phyloP scores from a whole-genome alignment of 1,140 invertebrate genomes.

The Odontomachus brunneus region DNA sequence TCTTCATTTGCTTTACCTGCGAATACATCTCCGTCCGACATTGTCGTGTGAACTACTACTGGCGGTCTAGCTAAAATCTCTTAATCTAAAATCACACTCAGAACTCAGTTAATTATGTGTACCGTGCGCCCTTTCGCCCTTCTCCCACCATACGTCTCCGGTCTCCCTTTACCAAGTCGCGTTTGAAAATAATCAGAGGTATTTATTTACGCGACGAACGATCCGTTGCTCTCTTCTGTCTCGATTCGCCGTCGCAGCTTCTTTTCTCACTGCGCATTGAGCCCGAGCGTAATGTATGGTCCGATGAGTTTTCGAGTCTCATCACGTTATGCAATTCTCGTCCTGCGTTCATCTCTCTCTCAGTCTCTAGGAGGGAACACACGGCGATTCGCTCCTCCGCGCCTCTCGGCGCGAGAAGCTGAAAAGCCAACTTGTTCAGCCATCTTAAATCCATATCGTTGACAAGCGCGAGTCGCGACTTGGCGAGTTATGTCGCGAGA shows the following conservation, averaged over 20 bases:
- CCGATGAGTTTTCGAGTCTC: not conserved
- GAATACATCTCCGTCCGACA: not conserved
- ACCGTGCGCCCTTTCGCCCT: slow-evolving; percentile 26
- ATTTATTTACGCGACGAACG: slow-evolving; percentile 36
- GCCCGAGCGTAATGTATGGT: slow-evolving; percentile 5
- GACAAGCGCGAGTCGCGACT: too few relatives aligned
- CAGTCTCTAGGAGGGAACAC: not conserved
- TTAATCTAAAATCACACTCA: slow-evolving; percentile 83
- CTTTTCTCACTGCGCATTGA: not conserved
- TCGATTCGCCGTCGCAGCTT: not conserved
- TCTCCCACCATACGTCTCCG: not conserved
- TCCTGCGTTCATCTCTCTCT: not conserved
- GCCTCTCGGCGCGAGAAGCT: not conserved
- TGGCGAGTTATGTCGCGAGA: too few relatives aligned
- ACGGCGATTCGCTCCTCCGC: not conserved
- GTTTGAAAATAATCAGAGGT: slow-evolving; percentile 30
- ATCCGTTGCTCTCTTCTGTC: slow-evolving; percentile 13
- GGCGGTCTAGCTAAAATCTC: slow-evolving; percentile 62
- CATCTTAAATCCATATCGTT: too few relatives aligned
- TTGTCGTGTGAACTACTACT: slow-evolving; percentile 54
- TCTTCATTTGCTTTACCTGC: not conserved
- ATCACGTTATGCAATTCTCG: not conserved
- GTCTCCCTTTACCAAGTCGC: not conserved
- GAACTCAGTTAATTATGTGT: slow-evolving; percentile 75
- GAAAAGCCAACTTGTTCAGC: too few relatives aligned